Percentiles rank a stretch among this genome's conserved stretches.
Conservation (phyloP, 2,113 vertebrate species). For the Cyprinus carpio region DNA sequence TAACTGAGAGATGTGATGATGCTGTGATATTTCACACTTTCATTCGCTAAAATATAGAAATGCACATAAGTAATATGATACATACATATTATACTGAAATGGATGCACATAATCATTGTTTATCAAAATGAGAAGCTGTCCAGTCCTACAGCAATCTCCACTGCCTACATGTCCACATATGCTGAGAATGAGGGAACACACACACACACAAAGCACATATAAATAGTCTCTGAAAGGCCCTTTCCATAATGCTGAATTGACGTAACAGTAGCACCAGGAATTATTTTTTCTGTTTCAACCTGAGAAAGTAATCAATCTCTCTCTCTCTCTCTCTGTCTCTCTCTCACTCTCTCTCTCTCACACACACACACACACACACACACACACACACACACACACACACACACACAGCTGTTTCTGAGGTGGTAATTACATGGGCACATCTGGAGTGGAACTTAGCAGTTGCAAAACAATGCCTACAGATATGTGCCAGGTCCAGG, state of each 20-base stretch:
- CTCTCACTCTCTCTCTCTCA: not conserved
- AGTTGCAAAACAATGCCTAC: constrained; percentile 41
- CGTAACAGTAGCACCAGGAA: constrained; percentile 37
- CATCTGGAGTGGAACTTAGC: constrained; percentile 58
- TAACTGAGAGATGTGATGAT: not conserved
- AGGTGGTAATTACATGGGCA: constrained; percentile 56
- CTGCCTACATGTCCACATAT: constrained; percentile 22
- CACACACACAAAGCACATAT: constrained; percentile 16
- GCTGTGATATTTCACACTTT: constrained; percentile 1
- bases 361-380: not conserved
- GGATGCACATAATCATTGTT: not conserved
- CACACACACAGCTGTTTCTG: constrained; percentile 51
- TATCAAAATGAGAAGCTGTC: not conserved
- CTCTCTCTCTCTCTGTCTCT: not conserved
- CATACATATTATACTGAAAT: constrained; percentile 14
- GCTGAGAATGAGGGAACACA: not conserved
- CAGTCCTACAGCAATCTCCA: constrained; percentile 4
- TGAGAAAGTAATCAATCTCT: constrained; percentile 38
- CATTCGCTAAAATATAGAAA: not conserved
- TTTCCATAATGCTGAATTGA: constrained; percentile 28
- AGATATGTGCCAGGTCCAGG: constrained; percentile 38
- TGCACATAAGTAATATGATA: constrained; percentile 14
- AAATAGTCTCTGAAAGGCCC: constrained; percentile 32
- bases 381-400: constrained; percentile 12
- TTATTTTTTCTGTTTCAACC: constrained; percentile 52